Base-by-base conservation (phyloP, 37 sponge, comb jelly and placozoan genomes). In the Halisarca cf. caerulea region DNA sequence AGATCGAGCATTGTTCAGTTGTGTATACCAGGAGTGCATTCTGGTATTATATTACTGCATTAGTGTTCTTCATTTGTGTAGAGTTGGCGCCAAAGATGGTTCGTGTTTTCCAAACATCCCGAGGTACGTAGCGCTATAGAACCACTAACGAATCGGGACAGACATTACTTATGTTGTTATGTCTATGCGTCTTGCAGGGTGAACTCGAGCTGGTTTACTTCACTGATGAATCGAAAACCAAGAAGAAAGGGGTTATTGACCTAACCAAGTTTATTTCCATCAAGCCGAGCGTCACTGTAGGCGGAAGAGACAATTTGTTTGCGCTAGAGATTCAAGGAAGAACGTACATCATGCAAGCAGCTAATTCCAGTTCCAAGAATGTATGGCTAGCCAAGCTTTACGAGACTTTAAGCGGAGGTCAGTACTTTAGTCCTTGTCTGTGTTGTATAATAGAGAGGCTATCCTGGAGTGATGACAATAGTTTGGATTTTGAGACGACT, bases 371-470 rank as follows among this genome's bases (percentile, higher is more conserved):
- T 42, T 86, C 87, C 15, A 93, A 93, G 87, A 89, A 84, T 78
- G 80, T 93, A 27, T 93, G 93, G 93, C 84, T 93, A 30, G 93
- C 93, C 0, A 93, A 93, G 55, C 85, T 93, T 33, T 89, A 89
- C 71, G 90, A 93, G 45, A 51, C 45, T 5, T 44, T 74, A n/a
- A 74, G 77, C 25, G 77, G 77, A 40, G 77, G 77, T 74, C 21
- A 42, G 77, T 74, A 21, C 21, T 17, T 74, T 42, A 20, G 64
- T 23, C 20, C 6, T 66, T 14, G 85, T 82, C 59, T 47, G 51
- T 47, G 51, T 47, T n/a, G n/a, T n/a, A n/a, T n/a, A n/a, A n/a
- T n/a, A n/a, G n/a, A n/a, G n/a, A n/a, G n/a, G n/a, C n/a, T n/a
- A n/a, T n/a, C n/a, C n/a, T n/a, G n/a, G n/a, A n/a, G n/a, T n/a